Percentiles rank a stretch among this genome's conserved stretches.
Conservation (phyloP, 2,113 vertebrate species). For the Crypturellus undulatus region DNA sequence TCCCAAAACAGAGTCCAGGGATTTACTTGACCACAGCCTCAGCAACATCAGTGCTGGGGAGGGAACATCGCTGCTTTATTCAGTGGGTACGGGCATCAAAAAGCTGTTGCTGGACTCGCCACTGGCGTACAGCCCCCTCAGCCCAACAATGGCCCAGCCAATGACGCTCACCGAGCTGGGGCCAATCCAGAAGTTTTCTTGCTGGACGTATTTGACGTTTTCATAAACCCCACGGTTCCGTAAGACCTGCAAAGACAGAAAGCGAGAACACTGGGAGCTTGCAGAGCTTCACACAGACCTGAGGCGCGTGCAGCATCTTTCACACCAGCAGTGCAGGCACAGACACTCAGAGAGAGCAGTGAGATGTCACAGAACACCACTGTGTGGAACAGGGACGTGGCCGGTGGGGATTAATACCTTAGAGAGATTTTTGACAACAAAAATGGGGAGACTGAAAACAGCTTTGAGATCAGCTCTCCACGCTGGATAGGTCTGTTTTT, state of each 20-base stretch:
- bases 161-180: constrained; percentile 90
- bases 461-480: not conserved
- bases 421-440: not conserved
- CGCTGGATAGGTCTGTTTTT: not conserved
- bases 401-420: not conserved
- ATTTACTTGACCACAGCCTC: not conserved
- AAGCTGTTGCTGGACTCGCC: not conserved
- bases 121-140: not conserved
- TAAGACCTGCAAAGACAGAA: constrained; percentile 86
- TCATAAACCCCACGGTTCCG: constrained; percentile 97
- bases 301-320: not conserved
- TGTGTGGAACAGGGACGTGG: not conserved
- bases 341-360: not conserved
- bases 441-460: not conserved
- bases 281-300: not conserved
- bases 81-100: not conserved
- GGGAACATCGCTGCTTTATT: not conserved
- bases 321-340: not conserved
- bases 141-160: not conserved
- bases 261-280: not conserved
- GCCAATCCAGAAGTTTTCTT: constrained; percentile 99
- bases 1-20: not conserved
- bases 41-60: not conserved
- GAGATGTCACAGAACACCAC: not conserved
- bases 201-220: constrained; percentile 97